Percentiles rank a stretch among this genome's conserved stretches.
Conservation (phyloP, 2,797 vertebrate genomes). For the Falco peregrinus region DNA sequence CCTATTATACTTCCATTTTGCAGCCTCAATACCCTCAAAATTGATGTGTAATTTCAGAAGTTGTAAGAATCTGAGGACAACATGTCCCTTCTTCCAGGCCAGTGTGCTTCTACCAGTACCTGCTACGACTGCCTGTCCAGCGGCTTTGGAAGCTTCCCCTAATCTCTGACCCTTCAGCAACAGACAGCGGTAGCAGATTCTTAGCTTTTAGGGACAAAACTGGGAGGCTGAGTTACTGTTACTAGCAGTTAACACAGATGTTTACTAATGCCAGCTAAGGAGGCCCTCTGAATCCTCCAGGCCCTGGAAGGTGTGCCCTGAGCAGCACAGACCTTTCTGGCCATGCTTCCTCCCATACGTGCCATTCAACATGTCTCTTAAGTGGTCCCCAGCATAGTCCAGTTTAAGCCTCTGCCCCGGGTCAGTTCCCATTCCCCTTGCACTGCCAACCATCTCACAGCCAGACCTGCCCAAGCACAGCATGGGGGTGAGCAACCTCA, state of each 20-base stretch:
- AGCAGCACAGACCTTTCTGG: not conserved
- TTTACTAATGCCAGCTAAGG: not conserved
- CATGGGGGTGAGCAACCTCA: accelerated
- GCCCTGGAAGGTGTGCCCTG: not conserved
- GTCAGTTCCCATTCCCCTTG: not conserved
- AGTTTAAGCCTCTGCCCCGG: not conserved
- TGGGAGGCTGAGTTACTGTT: not conserved
- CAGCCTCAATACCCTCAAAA: not conserved
- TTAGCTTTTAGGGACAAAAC: not conserved
- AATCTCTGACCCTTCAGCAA: not conserved
- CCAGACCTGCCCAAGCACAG: not conserved
- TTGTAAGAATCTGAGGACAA: not conserved
- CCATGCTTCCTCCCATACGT: not conserved
- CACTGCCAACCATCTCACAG: not conserved
- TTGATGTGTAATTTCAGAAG: not conserved
- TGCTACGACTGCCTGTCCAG: accelerated
- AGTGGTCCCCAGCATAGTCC: not conserved
- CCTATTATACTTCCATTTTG: not conserved
- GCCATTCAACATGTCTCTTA: not conserved
- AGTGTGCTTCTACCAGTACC: not conserved
- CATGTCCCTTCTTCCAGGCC: not conserved
- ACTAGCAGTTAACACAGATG: not conserved
- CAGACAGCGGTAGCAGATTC: not conserved
- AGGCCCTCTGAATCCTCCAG: not conserved
- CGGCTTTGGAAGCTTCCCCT: not conserved